Evolutionary conservation across 2,113 vertebrate species (phyloP).

Genomic region (Neotoma lepida): DNA sequence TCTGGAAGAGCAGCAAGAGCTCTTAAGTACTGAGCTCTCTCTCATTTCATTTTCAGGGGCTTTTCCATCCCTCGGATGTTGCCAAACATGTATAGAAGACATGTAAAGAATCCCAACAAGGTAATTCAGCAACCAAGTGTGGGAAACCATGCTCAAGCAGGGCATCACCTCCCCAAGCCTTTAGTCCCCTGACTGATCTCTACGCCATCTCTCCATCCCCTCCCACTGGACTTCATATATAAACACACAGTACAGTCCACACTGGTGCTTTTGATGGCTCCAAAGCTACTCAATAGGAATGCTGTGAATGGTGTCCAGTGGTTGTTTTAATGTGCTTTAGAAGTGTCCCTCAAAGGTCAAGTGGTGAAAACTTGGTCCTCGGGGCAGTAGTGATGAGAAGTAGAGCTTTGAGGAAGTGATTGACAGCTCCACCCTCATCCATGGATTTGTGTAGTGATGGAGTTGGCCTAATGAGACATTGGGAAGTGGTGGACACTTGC

Average conservation of each 20-base stretch:
- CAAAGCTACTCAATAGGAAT: neutral
- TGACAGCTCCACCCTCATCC: neutral
- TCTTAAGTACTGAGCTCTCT: neutral
- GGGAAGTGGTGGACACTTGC: too few species aligned
- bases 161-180: neutral
- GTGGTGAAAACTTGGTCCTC: neutral
- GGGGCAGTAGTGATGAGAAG: neutral
- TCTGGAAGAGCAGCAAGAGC: neutral
- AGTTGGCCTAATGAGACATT: neutral
- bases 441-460: neutral
- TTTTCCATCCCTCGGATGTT: neutral
- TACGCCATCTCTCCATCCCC: neutral
- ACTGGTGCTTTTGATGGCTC: neutral
- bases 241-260: neutral
- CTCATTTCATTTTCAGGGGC: neutral
- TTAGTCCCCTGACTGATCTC: neutral
- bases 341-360: neutral
- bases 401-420: neutral
- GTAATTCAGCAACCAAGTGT: neutral
- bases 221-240: neutral
- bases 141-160: neutral
- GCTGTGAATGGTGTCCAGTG: neutral
- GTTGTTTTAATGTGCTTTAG: neutral
- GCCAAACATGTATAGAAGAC: neutral
- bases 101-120: neutral